Conservation (phyloP, 2,797 vertebrate species). For the Sebastes melanostomus region DNA sequence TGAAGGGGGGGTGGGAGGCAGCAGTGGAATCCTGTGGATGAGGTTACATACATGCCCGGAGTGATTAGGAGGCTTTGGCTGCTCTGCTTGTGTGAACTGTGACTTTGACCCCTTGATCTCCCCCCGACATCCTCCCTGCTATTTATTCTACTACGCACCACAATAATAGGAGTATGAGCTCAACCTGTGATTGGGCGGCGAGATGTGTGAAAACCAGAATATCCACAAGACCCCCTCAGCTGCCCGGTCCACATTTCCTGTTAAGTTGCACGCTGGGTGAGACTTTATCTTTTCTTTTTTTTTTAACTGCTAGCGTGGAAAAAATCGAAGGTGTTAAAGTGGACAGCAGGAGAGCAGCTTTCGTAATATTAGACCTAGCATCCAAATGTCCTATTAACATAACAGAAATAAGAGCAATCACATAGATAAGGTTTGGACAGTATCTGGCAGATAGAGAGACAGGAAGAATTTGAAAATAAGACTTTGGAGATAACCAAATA, state of each 20-base stretch:
- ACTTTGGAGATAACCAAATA: background rate
- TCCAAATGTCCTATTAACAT: background rate
- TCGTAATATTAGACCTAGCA: background rate
- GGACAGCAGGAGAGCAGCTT: slow-evolving; percentile 23
- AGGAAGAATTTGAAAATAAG: background rate
- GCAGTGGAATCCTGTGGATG: slow-evolving; percentile 71
- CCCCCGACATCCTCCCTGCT: slow-evolving; percentile 50
- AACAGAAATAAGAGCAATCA: background rate
- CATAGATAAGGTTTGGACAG: background rate
- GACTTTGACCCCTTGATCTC: slow-evolving; percentile 66
- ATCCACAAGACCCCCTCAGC: slow-evolving; percentile 43
- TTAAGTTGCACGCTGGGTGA: slow-evolving; percentile 19
- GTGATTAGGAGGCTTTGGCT: slow-evolving; percentile 77
- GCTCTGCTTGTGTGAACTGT: slow-evolving; percentile 67
- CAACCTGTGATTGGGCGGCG: slow-evolving; percentile 50
- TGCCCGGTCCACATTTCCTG: slow-evolving; percentile 32
- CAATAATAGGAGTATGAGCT: slow-evolving; percentile 72
- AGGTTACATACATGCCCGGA: slow-evolving; percentile 74
- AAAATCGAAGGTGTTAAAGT: slow-evolving; percentile 33
- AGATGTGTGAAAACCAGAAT: slow-evolving; percentile 69
- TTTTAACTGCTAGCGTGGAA: slow-evolving; percentile 23
- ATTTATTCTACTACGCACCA: slow-evolving; percentile 72
- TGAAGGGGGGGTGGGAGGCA: slow-evolving; percentile 2
- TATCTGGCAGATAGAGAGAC: background rate
- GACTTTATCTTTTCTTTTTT: background rate